Conservation (phyloP, 2,113 vertebrate species). For the Embiotoca jacksoni region DNA sequence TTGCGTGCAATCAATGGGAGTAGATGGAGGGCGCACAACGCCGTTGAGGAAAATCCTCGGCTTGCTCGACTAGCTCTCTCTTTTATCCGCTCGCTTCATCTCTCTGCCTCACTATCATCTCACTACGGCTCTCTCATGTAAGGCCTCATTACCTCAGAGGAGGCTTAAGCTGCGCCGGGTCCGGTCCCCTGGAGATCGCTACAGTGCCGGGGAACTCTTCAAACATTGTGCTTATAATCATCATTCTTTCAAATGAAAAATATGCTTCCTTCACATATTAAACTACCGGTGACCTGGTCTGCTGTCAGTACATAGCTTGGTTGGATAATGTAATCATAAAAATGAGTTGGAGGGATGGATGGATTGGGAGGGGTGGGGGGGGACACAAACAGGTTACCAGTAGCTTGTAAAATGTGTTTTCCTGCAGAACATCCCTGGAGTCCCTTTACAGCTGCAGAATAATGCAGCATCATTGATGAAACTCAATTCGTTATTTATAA, state of each 20-base stretch:
- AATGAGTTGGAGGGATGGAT: too few relatives aligned
- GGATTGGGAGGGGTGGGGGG: too few relatives aligned
- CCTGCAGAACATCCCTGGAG: background rate
- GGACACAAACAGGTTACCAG: too few relatives aligned
- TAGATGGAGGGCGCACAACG: background rate
- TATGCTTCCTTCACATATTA: background rate
- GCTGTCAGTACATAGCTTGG: background rate
- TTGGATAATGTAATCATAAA: background rate
- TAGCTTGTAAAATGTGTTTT: background rate
- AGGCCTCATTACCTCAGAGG: conserved; percentile 44
- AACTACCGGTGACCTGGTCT: background rate
- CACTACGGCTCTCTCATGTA: background rate
- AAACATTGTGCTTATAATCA: too few relatives aligned
- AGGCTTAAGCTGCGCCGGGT: conserved; percentile 7
- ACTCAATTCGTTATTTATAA: conserved; percentile 23
- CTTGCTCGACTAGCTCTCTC: conserved; percentile 16
- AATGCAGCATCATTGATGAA: conserved; percentile 12
- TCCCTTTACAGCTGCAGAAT: background rate
- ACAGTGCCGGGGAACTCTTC: background rate
- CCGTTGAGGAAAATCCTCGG: conserved; percentile 24
- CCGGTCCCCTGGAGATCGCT: background rate
- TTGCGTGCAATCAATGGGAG: background rate
- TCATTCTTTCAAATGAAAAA: too few relatives aligned
- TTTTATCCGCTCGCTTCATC: conserved; percentile 37
- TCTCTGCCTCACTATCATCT: conserved; percentile 19